Evolutionary conservation across 1,140 invertebrate genomes (phyloP).

Genomic region (Trichonephila clavata): DNA sequence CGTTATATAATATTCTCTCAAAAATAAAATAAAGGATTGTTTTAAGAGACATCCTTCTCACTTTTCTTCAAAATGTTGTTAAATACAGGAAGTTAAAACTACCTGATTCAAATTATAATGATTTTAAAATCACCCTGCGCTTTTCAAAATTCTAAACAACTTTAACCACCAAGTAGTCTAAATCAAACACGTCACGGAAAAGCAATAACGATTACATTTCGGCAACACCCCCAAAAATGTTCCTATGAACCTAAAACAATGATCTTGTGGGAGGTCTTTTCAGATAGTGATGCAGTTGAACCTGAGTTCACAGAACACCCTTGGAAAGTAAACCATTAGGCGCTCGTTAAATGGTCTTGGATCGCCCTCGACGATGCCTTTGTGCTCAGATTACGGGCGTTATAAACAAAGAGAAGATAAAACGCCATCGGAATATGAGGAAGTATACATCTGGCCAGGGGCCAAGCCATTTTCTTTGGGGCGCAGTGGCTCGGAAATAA

Average conservation of each 20-base stretch:
- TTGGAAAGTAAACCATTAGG: conserved; percentile 29
- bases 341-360: background rate
- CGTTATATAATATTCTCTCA: too few species aligned
- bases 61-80: too few species aligned
- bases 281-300: background rate
- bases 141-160: background rate
- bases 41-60: too few species aligned
- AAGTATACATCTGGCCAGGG: conserved; percentile 9
- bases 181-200: background rate
- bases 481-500: conserved; percentile 34
- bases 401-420: conserved; percentile 44
- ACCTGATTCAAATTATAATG: background rate
- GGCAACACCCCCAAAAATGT: background rate
- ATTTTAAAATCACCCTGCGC: background rate
- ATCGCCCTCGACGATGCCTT: background rate
- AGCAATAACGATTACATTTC: background rate
- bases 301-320: background rate
- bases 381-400: conserved; percentile 39
- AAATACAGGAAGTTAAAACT: too few species aligned
- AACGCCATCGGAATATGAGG: conserved; percentile 27
- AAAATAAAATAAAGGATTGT: too few species aligned
- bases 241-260: background rate
- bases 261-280: background rate
- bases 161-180: background rate
- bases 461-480: conserved; percentile 35